Conservation (phyloP, 2,797 vertebrate species). For the Gouania willdenowi region DNA sequence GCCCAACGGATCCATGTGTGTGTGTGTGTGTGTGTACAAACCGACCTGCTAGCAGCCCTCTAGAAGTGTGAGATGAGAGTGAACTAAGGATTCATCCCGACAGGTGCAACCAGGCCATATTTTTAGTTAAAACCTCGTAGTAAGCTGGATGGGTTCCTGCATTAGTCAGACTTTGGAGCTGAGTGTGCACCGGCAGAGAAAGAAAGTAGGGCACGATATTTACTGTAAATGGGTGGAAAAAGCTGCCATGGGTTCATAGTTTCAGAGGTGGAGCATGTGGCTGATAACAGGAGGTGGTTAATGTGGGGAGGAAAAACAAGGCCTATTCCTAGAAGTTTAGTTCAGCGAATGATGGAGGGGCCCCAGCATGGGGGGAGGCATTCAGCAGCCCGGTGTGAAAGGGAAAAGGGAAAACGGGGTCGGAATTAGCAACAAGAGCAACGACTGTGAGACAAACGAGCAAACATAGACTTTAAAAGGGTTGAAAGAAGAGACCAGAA, state of each 20-base stretch:
- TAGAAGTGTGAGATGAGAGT: constrained; percentile 29
- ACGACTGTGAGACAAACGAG: too few species aligned
- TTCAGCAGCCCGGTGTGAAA: too few species aligned
- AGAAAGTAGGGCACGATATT: constrained; percentile 23
- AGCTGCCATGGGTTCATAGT: too few species aligned
- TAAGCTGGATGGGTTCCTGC: constrained; percentile 53
- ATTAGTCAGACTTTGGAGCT: constrained; percentile 32
- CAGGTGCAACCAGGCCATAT: constrained; percentile 43
- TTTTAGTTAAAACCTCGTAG: too few species aligned
- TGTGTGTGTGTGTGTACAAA: constrained; percentile 12
- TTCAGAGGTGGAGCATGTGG: too few species aligned
- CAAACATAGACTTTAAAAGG: too few species aligned
- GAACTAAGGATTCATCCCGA: constrained; percentile 45
- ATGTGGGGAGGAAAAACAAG: constrained; percentile 30
- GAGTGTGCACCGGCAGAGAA: background rate
- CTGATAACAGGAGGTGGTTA: background rate
- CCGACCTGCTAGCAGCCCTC: background rate
- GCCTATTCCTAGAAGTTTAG: constrained; percentile 39
- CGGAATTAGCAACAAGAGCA: too few species aligned
- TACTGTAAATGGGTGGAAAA: too few species aligned
- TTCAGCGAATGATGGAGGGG: constrained; percentile 40
- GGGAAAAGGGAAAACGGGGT: background rate
- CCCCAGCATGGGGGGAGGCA: constrained; percentile 17
- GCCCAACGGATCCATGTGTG: constrained; percentile 26
- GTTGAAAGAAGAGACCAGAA: background rate